phyloP scores from a whole-genome alignment of 2,113 vertebrate genomes.

The Ascaphus truei region DNA sequence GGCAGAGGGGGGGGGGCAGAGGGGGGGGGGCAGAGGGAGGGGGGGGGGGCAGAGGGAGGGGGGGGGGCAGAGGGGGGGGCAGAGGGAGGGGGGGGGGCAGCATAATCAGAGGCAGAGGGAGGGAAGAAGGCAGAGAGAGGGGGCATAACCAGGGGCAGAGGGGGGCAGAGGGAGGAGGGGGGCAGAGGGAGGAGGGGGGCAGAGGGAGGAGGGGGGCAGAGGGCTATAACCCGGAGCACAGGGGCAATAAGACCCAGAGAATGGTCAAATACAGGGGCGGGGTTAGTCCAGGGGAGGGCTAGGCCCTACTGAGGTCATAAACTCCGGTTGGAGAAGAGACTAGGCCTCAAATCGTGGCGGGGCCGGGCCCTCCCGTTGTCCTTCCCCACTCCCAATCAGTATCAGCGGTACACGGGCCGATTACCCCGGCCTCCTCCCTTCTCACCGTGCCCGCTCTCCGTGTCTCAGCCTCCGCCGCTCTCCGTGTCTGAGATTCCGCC shows the following conservation, averaged over 20 bases:
- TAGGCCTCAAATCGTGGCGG: background rate
- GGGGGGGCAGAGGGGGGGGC: background rate
- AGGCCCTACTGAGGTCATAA: too few relatives aligned
- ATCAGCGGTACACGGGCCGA: background rate
- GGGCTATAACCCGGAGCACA: too few relatives aligned
- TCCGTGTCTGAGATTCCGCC: background rate
- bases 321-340: too few relatives aligned
- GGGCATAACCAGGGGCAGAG: background rate
- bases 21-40: background rate
- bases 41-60: too few relatives aligned
- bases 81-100: background rate
- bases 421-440: background rate
- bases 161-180: background rate
- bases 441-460: background rate
- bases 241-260: too few relatives aligned
- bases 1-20: background rate
- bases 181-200: background rate
- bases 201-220: too few relatives aligned
- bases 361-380: background rate
- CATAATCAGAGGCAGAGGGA: background rate
- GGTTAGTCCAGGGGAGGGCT: too few relatives aligned
- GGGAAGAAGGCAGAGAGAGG: too few relatives aligned
- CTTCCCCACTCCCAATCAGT: background rate
- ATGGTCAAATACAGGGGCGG: too few relatives aligned
- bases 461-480: background rate